Evolutionary conservation across 2,113 vertebrate species (phyloP).

Genomic region (Hypomesus transpacificus): DNA sequence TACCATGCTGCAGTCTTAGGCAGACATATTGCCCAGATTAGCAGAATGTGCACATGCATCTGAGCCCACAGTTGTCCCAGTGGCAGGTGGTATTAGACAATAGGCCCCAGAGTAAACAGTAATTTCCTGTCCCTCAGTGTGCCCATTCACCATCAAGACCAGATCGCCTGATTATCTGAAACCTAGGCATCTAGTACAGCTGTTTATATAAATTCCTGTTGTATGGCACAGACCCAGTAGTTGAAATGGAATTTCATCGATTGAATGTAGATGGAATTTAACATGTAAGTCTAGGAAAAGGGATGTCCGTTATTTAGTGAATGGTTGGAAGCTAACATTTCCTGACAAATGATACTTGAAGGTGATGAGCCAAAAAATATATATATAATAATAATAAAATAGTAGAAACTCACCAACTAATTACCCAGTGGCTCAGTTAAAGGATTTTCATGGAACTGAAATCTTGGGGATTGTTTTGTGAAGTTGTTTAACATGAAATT

Average conservation of each 20-base stretch:
- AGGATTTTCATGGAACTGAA: too few species aligned
- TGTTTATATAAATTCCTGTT: not conserved
- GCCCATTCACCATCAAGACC: not conserved
- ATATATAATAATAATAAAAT: too few species aligned
- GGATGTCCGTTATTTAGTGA: too few species aligned
- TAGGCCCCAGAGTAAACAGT: not conserved
- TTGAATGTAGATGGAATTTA: too few species aligned
- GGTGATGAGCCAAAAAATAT: too few species aligned
- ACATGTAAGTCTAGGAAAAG: too few species aligned
- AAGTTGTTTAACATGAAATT: too few species aligned
- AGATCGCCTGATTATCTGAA: not conserved
- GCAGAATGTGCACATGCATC: conserved; percentile 1
- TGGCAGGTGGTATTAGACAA: conserved; percentile 5
- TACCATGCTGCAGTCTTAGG: conserved; percentile 10
- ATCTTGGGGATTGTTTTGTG: too few species aligned
- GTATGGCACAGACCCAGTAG: not conserved
- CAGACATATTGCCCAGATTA: conserved; percentile 10
- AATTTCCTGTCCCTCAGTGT: not conserved
- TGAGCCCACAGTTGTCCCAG: conserved; percentile 1
- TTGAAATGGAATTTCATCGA: not conserved
- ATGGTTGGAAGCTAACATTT: too few species aligned
- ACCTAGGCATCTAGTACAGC: not conserved
- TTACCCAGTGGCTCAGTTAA: too few species aligned
- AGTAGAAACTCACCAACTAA: too few species aligned
- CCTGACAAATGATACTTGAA: too few species aligned